Conservation (phyloP, 2,888 invertebrate genomes). For the Meteorus colon region DNA sequence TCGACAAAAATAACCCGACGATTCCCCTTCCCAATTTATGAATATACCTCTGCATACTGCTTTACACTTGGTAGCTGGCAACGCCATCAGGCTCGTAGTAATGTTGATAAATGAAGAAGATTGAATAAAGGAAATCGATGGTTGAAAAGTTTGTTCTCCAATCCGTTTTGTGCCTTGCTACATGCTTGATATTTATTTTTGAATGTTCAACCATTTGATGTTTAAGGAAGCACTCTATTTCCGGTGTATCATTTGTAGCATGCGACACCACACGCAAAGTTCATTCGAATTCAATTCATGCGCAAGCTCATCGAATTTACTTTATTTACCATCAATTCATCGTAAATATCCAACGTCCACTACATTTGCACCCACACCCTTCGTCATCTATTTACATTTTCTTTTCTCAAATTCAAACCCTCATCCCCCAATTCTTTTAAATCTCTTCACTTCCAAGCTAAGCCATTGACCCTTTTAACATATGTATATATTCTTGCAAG, state of each 20-base stretch:
- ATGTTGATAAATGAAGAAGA: background rate
- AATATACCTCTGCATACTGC: background rate
- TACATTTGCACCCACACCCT: background rate
- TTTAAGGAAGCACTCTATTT: slow-evolving; percentile 62
- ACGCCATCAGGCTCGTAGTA: background rate
- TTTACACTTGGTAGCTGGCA: too few species aligned
- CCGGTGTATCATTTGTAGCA: slow-evolving; percentile 55
- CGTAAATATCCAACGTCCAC: too few species aligned
- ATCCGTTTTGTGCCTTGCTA: background rate
- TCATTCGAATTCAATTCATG: too few species aligned
- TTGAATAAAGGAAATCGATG: slow-evolving; percentile 6
- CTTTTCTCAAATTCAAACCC: background rate
- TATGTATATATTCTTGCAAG: background rate
- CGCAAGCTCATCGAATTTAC: background rate
- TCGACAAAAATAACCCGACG: slow-evolving; percentile 56
- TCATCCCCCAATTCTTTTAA: background rate
- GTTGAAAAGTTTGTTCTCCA: background rate
- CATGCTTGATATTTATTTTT: background rate
- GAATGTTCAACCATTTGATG: background rate
- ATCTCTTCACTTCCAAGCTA: background rate
- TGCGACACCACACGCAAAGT: background rate
- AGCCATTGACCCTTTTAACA: background rate
- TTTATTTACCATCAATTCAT: too few species aligned
- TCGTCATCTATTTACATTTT: background rate
- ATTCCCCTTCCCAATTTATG: background rate